A percentile compares a stretch with the other conserved stretches of the same genome.
Conservation (phyloP, 1,140 invertebrate genomes). For the Ephestia elutella region DNA sequence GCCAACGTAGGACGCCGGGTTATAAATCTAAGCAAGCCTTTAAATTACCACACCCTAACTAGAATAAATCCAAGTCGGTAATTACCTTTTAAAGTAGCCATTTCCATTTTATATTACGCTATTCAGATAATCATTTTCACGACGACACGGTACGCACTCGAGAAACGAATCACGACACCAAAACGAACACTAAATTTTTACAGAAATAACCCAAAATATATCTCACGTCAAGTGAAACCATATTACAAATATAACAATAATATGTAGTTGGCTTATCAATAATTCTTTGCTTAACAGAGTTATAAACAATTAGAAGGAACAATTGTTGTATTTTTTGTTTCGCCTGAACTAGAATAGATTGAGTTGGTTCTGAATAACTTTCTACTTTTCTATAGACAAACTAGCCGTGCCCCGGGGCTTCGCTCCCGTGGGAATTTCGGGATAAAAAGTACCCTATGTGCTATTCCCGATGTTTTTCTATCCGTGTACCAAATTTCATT, state of each 20-base stretch:
- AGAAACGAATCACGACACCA: not conserved
- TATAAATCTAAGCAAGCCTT: too few relatives aligned
- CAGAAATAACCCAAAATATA: not conserved
- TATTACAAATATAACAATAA: not conserved
- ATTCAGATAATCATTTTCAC: not conserved
- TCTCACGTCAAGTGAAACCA: not conserved
- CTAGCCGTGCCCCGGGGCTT: too few relatives aligned
- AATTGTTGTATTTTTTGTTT: too few relatives aligned
- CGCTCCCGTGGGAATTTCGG: too few relatives aligned
- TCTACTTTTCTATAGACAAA: too few relatives aligned
- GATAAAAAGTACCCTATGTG: too few relatives aligned
- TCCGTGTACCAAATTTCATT: too few relatives aligned
- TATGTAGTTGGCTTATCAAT: not conserved
- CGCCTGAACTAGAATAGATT: too few relatives aligned
- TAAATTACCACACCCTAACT: not conserved
- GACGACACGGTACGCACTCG: not conserved
- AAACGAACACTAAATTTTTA: not conserved
- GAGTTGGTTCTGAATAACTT: too few relatives aligned
- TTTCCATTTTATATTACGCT: not conserved
- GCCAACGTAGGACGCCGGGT: too few relatives aligned
- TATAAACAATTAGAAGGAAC: not conserved
- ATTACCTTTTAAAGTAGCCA: not conserved
- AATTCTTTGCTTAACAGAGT: not conserved
- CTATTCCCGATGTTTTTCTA: too few relatives aligned
- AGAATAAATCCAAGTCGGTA: not conserved